A percentile compares a stretch with the other conserved stretches of the same genome.
Conservation (phyloP, 2,797 vertebrate species). For the Onychomys torridus region DNA sequence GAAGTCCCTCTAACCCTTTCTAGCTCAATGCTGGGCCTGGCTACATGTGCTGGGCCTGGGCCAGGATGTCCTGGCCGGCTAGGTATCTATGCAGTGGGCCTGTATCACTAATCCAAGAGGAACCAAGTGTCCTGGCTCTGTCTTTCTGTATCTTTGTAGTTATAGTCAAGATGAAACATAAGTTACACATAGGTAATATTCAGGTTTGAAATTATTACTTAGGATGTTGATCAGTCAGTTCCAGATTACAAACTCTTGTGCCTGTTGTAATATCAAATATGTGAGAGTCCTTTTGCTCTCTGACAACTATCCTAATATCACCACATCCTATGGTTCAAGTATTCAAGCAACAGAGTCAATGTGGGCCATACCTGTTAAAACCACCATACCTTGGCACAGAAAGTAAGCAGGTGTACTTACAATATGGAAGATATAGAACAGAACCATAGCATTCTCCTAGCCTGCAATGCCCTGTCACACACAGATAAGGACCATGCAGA, state of each 20-base stretch:
- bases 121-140: not conserved
- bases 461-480: too few species aligned
- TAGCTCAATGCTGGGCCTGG: not conserved
- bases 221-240: not conserved
- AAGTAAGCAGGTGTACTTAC: too few species aligned
- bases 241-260: not conserved
- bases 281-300: conserved; percentile 52
- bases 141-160: not conserved
- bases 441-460: not conserved
- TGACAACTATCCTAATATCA: not conserved
- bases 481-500: too few species aligned
- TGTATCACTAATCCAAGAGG: not conserved
- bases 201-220: conserved; percentile 59
- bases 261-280: conserved; percentile 37
- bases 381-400: too few species aligned
- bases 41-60: not conserved
- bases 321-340: too few species aligned
- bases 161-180: not conserved
- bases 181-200: conserved; percentile 72
- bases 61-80: too few species aligned
- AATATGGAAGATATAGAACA: not conserved
- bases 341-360: too few species aligned
- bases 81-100: not conserved
- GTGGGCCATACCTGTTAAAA: too few species aligned
- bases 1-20: not conserved